Conservation (phyloP, 2,797 vertebrate species). For the Pyrrhura leucotis region DNA sequence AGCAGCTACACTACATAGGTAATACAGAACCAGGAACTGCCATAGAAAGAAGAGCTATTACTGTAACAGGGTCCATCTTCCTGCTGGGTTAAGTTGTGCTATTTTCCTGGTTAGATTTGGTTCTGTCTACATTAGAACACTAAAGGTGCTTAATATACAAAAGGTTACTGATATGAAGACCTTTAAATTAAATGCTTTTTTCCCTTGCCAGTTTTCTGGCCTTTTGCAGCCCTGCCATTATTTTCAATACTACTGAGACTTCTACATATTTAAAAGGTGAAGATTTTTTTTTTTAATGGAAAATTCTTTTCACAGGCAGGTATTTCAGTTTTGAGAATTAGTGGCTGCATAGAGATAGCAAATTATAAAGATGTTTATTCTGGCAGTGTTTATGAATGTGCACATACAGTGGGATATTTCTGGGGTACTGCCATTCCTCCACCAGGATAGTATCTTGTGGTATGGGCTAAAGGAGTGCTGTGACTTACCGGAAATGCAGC, state of each 20-base stretch:
- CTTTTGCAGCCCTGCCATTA: background rate
- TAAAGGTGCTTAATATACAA: background rate
- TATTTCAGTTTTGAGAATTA: background rate
- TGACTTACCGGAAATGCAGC: background rate
- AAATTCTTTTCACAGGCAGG: background rate
- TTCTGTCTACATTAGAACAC: background rate
- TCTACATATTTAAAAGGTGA: background rate
- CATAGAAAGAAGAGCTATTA: background rate
- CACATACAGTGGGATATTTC: background rate
- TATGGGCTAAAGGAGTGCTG: background rate
- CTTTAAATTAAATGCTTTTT: background rate
- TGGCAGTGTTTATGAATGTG: background rate
- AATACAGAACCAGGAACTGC: background rate
- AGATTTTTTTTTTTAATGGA: background rate
- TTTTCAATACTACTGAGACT: background rate
- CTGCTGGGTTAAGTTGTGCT: background rate
- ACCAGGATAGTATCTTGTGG: accelerated
- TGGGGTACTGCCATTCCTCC: background rate
- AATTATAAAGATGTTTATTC: background rate
- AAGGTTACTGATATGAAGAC: background rate
- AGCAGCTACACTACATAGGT: background rate
- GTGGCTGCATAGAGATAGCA: background rate
- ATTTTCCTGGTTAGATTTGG: background rate
- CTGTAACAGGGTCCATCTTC: background rate
- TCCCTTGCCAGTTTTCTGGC: background rate